Percentiles rank a stretch among this genome's conserved stretches.
phyloP scores from a whole-genome alignment of 2,888 invertebrate genomes.

The Orthonychiurus folsomi region DNA sequence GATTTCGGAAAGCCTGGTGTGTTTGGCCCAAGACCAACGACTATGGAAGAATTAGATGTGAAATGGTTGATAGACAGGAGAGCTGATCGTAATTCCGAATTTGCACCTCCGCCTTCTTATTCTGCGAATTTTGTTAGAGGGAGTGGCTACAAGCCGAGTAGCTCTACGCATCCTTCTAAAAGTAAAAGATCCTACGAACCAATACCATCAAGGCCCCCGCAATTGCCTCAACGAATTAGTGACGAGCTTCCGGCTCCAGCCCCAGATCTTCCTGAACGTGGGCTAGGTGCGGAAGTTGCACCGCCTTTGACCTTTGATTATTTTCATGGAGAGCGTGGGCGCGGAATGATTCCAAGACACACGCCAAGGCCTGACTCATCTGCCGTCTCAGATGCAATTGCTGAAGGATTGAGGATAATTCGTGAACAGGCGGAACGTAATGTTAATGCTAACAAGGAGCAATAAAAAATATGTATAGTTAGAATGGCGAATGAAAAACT shows the following conservation, averaged over 20 bases:
- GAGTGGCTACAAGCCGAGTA: slow-evolving; percentile 13
- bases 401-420: slow-evolving; percentile 16
- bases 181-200: slow-evolving; percentile 11
- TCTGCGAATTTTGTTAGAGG: slow-evolving; percentile 23
- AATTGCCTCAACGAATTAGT: background rate
- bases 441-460: too few relatives aligned
- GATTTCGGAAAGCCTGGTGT: slow-evolving; percentile 61
- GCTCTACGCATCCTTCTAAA: background rate
- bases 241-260: slow-evolving; percentile 26
- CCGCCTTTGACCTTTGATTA: slow-evolving; percentile 60
- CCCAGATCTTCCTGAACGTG: slow-evolving; percentile 25
- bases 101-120: slow-evolving; percentile 57
- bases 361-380: slow-evolving; percentile 15
- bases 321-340: slow-evolving; percentile 42
- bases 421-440: background rate
- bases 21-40: slow-evolving; percentile 28
- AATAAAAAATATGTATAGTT: too few relatives aligned
- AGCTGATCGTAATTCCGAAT: slow-evolving; percentile 61
- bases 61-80: slow-evolving; percentile 70
- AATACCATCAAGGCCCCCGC: slow-evolving; percentile 20
- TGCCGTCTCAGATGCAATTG: slow-evolving; percentile 23
- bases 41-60: slow-evolving; percentile 52
- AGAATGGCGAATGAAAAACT: too few relatives aligned
- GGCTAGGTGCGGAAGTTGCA: slow-evolving; percentile 52
- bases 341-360: background rate